Evolutionary conservation across 2,888 invertebrate species (phyloP).

Genomic region (Anthoptus insignis): DNA sequence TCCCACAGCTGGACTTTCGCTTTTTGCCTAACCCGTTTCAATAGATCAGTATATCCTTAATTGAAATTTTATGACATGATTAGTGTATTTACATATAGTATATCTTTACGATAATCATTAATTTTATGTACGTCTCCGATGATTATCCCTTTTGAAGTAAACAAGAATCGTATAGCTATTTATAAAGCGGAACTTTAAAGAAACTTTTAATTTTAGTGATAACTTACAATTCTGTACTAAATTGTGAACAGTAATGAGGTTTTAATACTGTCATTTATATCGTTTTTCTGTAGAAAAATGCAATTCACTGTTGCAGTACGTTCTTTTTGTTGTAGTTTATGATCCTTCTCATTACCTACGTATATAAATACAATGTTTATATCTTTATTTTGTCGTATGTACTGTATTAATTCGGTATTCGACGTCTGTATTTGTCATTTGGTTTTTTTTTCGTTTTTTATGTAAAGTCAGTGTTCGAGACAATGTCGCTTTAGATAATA

Average conservation of each 20-base stretch:
- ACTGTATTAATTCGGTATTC: not conserved
- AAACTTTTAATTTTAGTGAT: slow-evolving; percentile 26
- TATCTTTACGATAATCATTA: slow-evolving; percentile 31
- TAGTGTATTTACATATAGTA: slow-evolving; percentile 45
- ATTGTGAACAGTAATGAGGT: slow-evolving; percentile 25
- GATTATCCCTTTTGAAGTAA: slow-evolving; percentile 32
- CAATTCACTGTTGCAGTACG: not conserved
- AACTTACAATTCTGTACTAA: slow-evolving; percentile 24
- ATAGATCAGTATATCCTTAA: slow-evolving; percentile 45
- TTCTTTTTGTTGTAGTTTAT: slow-evolving; percentile 13
- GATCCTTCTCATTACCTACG: not conserved
- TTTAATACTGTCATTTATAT: slow-evolving; percentile 28
- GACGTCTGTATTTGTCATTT: no score
- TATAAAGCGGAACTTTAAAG: slow-evolving; percentile 26
- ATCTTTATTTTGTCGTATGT: not conserved
- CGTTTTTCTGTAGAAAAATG: slow-evolving; percentile 19
- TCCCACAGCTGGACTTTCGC: slow-evolving; percentile 70
- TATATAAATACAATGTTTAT: no score
- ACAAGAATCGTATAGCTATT: slow-evolving; percentile 24
- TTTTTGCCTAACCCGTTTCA: slow-evolving; percentile 61
- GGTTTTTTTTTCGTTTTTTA: no score
- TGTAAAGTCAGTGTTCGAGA: no score
- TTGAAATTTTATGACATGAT: slow-evolving; percentile 52
- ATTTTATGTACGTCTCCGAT: slow-evolving; percentile 28
- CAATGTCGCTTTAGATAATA: no score